Base-by-base conservation (phyloP, 2,888 invertebrate genomes). In the Sarcophaga caerulescens region DNA sequence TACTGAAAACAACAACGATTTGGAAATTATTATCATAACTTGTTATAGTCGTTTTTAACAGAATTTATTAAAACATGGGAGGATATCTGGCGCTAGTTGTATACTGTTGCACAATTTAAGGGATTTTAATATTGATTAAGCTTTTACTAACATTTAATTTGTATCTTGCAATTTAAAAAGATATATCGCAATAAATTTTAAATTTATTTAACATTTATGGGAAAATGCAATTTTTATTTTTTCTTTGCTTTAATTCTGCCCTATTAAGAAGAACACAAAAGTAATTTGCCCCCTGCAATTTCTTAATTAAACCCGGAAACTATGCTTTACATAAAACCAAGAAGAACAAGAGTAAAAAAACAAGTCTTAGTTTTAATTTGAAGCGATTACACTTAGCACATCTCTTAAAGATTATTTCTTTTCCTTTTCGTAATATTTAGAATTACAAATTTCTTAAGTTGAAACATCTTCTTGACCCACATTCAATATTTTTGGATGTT, bases 381-480 rank as follows among this genome's bases (percentile, higher is more conserved):
- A 52, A 5, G 19, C 66, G 60, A 82, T 77, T 76, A 77, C 12
- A 82, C 71, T 82, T 66, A 66, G 77, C 71, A 82, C 57, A 57
- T 59, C 57, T 63, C 25, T 59, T 70, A 25, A 35, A 35, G 8
- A 10, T 4, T 35, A 6, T 35, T 8, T 35, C 4, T 0, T 35
- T 35, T 35, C 35, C 47, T 12, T n/a, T 44, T 23, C 21, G 35
- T 65, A 45, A 66, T 47, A 71, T 82, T 73, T 60, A 52, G 71
- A 71, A 71, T 77, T 73, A 66, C 76, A 82, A 73, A 82, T 70
- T 57, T 10, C 52, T 60, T 47, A 71, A 21, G 57, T 70, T 52
- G 60, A 71, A 77, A 82, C 59, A 60, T 77, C 69, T 79, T 70
- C 84, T 86, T 86, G 86, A 86, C 86, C 86, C 63, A 86, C 10